phyloP scores from a whole-genome alignment of 2,113 vertebrate species.

The Tenrec ecaudatus region DNA sequence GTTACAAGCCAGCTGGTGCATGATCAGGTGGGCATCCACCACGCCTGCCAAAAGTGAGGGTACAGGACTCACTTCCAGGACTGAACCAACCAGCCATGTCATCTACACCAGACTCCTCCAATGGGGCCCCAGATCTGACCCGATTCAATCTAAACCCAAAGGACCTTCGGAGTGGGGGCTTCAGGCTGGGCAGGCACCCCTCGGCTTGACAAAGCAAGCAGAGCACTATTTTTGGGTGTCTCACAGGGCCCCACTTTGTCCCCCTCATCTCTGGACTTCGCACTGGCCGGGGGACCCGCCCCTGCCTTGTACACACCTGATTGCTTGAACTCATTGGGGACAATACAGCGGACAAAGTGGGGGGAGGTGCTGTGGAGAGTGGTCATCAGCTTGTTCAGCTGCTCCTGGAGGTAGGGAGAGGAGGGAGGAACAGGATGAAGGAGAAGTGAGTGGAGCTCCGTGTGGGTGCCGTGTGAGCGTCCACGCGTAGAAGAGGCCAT shows the following conservation, averaged over 20 bases:
- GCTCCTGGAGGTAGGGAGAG: slow-evolving; percentile 70
- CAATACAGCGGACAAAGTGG: slow-evolving; percentile 75
- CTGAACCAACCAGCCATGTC: not conserved
- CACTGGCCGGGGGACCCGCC: not conserved
- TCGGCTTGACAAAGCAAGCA: not conserved
- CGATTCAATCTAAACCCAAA: not conserved
- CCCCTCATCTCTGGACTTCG: not conserved
- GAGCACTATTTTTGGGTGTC: not conserved
- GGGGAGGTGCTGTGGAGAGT: slow-evolving; percentile 69
- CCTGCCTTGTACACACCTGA: slow-evolving; percentile 34
- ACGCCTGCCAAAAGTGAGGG: slow-evolving; percentile 57
- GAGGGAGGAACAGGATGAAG: not conserved
- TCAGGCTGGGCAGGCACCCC: not conserved
- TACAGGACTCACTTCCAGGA: not conserved
- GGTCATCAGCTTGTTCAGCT: slow-evolving; percentile 74
- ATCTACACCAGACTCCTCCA: not conserved
- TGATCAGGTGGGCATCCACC: slow-evolving; percentile 76
- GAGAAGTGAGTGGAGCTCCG: not conserved
- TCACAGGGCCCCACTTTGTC: not conserved
- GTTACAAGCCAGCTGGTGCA: slow-evolving; percentile 80
- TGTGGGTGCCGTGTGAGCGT: not conserved
- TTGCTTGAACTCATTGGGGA: slow-evolving; percentile 76
- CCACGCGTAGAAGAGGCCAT: not conserved
- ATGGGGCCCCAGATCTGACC: not conserved
- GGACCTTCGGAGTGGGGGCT: not conserved